Evolutionary conservation across 1,140 invertebrate genomes (phyloP), one percentile per base, ranked within the genome.

Genomic region (Notospermus geniculatus): DNA sequence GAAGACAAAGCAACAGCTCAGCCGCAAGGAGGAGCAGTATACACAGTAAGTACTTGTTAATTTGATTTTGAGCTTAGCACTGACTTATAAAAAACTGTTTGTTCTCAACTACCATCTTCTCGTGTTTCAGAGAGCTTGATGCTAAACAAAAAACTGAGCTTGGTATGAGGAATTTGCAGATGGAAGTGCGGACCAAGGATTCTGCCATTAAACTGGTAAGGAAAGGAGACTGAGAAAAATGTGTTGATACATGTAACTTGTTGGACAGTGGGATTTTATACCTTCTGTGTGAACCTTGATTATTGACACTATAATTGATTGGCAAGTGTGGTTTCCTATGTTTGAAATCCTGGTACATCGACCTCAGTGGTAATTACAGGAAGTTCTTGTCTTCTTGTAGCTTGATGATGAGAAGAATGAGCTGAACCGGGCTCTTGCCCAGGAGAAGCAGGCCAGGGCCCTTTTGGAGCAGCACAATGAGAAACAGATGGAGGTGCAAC

Each of bases 381-480:
- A n/a, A 36, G 32, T 36, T 36, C 15, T 7, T 36, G 32, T 15
- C 25, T 50, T 54, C 11, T 64, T 63, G 5, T 53, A 78, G 76
- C 62, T 78, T 53, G 70, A 75, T 52, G 73, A 77, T 55, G 75
- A 77, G 57, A 72, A 70, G 58, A 68, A 69, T 22, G 73, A 75
- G 23, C 59, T 74, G 2, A 63, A 71, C 15, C 53, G 72, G 13
- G 70, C 73, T 53, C 30, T 73, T 4, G 59, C 65, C 32, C 70
- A 77, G 57, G 74, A 74, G 59, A 74, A 71, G 55, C 71, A 68
- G 57, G 70, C 71, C 17, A 66, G 72, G 23, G 57, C 63, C 11
- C 63, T 77, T 41, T 72, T 75, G 61, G 72, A 76, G 45, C 69
- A 76, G 60, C 67, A 75, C n/a, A 76, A 73, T 45, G 74, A 76